Evolutionary conservation across 2,797 vertebrate species (phyloP).

Genomic region (Morus bassanus): DNA sequence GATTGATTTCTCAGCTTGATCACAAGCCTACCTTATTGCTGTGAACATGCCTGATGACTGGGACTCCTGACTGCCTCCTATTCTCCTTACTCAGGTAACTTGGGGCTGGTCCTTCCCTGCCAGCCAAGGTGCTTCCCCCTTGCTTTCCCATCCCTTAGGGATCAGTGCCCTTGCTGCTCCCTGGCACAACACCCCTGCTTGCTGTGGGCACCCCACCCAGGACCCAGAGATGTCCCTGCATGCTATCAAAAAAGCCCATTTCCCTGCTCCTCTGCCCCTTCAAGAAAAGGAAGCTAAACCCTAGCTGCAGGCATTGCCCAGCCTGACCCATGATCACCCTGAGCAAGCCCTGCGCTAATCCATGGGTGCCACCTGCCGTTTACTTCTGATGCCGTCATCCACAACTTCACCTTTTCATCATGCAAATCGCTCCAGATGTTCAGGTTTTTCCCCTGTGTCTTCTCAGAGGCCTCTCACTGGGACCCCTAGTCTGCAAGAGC

Average conservation of each 20-base stretch:
- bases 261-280: no score
- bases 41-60: accelerated
- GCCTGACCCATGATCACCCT: not conserved
- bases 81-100: not conserved
- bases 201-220: not conserved
- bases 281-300: not conserved
- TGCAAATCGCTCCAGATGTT: not conserved
- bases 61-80: not conserved
- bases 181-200: not conserved
- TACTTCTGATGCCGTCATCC: not conserved
- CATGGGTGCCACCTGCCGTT: slow-evolving; percentile 52
- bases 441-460: not conserved
- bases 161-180: not conserved
- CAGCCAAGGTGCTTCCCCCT: not conserved
- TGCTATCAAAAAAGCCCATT: not conserved
- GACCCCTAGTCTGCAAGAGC: no score
- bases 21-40: not conserved
- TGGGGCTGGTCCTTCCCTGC: not conserved
- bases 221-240: not conserved
- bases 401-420: not conserved
- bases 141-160: not conserved
- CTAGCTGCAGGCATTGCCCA: not conserved
- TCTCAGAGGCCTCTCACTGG: accelerated
- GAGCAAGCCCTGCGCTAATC: not conserved
- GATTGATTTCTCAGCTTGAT: not conserved